A percentile compares a stretch with the other conserved stretches of the same genome.
Evolutionary conservation across 2,113 vertebrate genomes (phyloP).

Genomic region (Amblyornis subalaris): DNA sequence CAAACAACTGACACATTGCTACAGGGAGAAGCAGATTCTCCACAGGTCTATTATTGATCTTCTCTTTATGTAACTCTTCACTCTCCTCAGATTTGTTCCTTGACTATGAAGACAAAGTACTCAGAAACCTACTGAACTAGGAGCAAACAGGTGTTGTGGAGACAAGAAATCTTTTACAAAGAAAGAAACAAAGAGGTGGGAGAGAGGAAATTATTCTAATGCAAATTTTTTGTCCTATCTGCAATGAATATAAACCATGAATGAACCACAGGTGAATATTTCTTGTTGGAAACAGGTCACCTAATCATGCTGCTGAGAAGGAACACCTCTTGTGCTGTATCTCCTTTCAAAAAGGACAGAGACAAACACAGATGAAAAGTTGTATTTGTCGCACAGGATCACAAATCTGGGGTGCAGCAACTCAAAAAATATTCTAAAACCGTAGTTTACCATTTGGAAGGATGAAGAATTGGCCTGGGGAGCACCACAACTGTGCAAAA

Average conservation of each 20-base stretch:
- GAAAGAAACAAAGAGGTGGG: background rate
- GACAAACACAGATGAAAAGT: background rate
- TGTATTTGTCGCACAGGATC: background rate
- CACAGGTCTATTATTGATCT: background rate
- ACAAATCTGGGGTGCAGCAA: background rate
- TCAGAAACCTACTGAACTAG: background rate
- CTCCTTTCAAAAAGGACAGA: background rate
- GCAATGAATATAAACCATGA: background rate
- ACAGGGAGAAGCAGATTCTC: background rate
- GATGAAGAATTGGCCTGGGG: accelerated
- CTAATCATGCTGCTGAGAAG: background rate
- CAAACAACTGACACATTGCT: background rate
- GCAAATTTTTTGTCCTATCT: background rate
- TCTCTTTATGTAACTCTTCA: background rate
- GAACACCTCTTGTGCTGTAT: background rate
- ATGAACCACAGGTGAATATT: background rate
- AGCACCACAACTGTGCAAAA: background rate
- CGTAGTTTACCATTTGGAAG: background rate
- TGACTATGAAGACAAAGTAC: background rate
- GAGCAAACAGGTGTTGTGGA: background rate
- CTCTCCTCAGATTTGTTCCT: background rate
- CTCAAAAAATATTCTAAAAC: background rate
- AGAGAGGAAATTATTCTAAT: background rate
- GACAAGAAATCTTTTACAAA: background rate
- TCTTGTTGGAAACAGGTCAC: background rate